phyloP scores from a whole-genome alignment of 2,113 vertebrate genomes.

The Salvator merianae region DNA sequence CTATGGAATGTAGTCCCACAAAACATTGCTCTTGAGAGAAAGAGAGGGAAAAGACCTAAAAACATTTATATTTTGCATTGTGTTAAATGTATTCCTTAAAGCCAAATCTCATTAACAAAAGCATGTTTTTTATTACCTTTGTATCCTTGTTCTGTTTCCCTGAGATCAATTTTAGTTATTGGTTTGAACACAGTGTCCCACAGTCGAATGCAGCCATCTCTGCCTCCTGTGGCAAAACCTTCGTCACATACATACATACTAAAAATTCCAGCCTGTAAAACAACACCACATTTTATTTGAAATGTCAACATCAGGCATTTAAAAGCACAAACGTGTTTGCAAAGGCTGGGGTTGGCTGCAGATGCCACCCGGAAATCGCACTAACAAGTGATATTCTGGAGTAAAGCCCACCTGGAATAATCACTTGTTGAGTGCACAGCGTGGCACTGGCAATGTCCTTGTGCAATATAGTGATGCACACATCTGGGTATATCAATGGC shows the following conservation, averaged over 20 bases:
- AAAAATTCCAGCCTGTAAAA: constrained; percentile 92
- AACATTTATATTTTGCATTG: neutral
- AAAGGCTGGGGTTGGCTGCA: too few relatives aligned
- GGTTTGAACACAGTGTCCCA: constrained; percentile 97
- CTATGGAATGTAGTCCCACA: too few relatives aligned
- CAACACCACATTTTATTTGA: constrained; percentile 38
- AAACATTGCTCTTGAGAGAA: too few relatives aligned
- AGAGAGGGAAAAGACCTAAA: constrained; percentile 2
- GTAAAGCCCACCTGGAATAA: too few relatives aligned
- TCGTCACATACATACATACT: constrained; percentile 96
- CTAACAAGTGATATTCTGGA: too few relatives aligned
- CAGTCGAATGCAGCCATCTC: constrained; percentile 93
- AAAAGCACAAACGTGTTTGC: constrained; percentile 15
- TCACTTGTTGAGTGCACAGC: too few relatives aligned
- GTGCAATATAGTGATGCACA: too few relatives aligned
- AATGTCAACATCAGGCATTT: constrained; percentile 7
- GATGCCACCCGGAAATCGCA: too few relatives aligned
- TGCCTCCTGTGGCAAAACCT: constrained; percentile 94
- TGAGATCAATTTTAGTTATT: constrained; percentile 97
- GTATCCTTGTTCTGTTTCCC: constrained; percentile 95
- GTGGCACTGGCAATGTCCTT: too few relatives aligned
- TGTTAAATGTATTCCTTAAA: constrained; percentile 6
- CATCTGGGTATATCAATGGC: too few relatives aligned
- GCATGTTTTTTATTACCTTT: constrained; percentile 82
- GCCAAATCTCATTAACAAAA: constrained; percentile 13